phyloP scores from a whole-genome alignment of 2,888 invertebrate species.

The Rhamphomyia laevipes region DNA sequence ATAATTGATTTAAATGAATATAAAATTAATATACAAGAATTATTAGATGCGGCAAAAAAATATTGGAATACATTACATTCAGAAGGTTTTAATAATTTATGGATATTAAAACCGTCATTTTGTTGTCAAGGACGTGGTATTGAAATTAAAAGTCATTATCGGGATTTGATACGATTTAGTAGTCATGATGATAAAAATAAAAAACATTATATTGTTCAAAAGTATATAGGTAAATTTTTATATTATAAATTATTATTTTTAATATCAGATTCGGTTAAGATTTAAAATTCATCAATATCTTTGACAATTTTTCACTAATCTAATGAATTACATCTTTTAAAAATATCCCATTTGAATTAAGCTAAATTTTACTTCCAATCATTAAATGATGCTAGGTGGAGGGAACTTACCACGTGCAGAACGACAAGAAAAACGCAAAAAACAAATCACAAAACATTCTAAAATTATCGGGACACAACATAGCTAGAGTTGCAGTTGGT shows the following conservation, averaged over 20 bases:
- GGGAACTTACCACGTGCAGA: no score
- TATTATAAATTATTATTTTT: background rate
- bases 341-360: no score
- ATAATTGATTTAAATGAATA: background rate
- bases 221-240: background rate
- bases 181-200: background rate
- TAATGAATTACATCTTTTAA: no score
- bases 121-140: conserved; percentile 70
- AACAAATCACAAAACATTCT: no score
- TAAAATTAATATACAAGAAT: background rate
- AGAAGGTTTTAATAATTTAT: conserved; percentile 68
- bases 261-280: no score
- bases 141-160: conserved; percentile 57
- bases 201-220: background rate
- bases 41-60: conserved; percentile 30
- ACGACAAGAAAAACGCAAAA: no score
- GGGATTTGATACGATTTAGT: conserved; percentile 40
- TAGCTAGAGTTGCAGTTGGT: no score
- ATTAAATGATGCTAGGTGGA: no score
- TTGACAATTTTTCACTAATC: no score
- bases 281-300: no score
- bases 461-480: no score
- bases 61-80: conserved; percentile 49
- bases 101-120: conserved; percentile 71
- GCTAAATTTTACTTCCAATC: no score